Base-by-base conservation (phyloP, 2,797 vertebrate species). In the Ceryle rudis region DNA sequence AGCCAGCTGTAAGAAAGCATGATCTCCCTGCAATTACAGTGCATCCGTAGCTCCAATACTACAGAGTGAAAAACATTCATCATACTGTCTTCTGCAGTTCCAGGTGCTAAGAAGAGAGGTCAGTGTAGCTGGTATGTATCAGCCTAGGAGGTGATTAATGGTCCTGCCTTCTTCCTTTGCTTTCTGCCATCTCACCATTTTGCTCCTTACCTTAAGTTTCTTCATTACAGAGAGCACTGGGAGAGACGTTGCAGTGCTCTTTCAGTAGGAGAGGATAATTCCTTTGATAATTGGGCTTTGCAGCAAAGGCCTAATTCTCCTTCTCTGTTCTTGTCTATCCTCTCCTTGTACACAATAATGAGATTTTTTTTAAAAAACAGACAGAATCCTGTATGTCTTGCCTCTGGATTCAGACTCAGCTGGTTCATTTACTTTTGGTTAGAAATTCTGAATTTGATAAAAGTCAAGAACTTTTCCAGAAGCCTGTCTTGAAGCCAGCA, bases 71-170 rank as follows among this genome's bases (percentile, higher is more conserved):
- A 72, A 93, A 35, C 78, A 93, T 93, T 78, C 85, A 95, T 97
- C 83, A 94, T 39, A 39, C 64, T 95, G 94, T 49, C 88, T 77
- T 81, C 67, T 96, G 39, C 81, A 95, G 58, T 90, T 94, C 80
- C 94, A 96, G 88, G 90, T 96, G 80, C 91, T 96, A 46, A 75
- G 89, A 83, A 90, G 51, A 88, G 80, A 86, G 70, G 82, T 88
- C 70, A 70, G 0, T 57, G 55, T 37, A 79, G 66, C 87, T 86
- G 91, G 80, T 66, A 71, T 82, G 67, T 81, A 84, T 80, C 82
- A 93, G 70, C 81, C 33, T 22, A 64, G 77, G 80, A 90, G 44
- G 41, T 95, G 93, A 95, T 51, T 81, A 83, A 91, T 84, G 66
- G 55, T 57, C 70, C 86, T 74, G 74, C 84, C 90, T 52, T 55